These are phyloP conservation scores for Phenganax marumi DNA, from an alignment of 92 coral and sea anemone genomes.

Conservation along the genomic window DNA sequence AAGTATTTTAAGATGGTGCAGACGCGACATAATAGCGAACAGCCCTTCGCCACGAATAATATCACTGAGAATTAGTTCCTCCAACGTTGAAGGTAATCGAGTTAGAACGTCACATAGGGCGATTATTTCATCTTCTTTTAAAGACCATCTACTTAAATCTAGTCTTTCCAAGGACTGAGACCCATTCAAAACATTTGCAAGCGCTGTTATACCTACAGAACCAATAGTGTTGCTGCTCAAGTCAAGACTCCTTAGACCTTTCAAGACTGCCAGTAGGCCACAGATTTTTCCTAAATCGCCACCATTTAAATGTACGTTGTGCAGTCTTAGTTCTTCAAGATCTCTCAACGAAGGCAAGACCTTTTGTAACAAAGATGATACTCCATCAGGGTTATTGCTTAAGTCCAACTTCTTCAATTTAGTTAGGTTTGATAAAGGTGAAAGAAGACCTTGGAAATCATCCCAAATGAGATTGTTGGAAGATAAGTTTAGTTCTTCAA, in stretches of 20 bases:
- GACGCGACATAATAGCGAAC: neutral
- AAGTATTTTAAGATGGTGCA: conserved; percentile 2
- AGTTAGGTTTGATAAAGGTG: neutral
- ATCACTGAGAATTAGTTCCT: conserved; percentile 7
- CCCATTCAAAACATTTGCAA: neutral
- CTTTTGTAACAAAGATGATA: neutral
- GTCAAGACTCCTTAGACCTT: neutral
- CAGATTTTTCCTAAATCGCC: neutral
- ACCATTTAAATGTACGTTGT: neutral
- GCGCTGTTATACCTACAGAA: neutral
- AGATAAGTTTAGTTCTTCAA: conserved; percentile 17
- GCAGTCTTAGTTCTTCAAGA: neutral
- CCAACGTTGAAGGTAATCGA: conserved; percentile 8
- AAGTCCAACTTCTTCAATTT: conserved; percentile 9
- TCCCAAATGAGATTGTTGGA: conserved; percentile 5
- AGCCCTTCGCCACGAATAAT: conserved; percentile 5
- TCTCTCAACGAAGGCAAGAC: neutral
- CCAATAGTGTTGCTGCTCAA: neutral
- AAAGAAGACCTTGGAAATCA: neutral
- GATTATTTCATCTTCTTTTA: neutral
- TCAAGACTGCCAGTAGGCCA: neutral
- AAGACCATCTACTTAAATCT: neutral
- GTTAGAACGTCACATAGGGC: neutral
- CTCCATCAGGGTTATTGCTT: conserved; percentile 9
- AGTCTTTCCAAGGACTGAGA: neutral